phyloP scores from a whole-genome alignment of 2,888 invertebrate genomes.

The Hypercompe scribonia region DNA sequence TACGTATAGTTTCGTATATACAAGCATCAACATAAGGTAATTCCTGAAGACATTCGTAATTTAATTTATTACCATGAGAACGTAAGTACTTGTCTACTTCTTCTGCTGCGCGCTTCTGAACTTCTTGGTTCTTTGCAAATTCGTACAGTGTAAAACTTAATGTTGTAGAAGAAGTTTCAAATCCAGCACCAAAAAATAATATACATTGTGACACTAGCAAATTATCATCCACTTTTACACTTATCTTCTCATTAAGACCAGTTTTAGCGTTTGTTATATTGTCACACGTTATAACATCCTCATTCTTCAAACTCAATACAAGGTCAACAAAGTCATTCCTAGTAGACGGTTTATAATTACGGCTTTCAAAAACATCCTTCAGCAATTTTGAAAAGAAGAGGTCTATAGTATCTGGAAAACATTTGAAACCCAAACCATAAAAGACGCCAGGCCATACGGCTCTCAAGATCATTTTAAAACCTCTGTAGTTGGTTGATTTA shows the following conservation, averaged over 20 bases:
- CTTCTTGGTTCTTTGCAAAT: slow-evolving; percentile 59
- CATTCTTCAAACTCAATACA: slow-evolving; percentile 58
- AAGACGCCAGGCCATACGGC: slow-evolving; percentile 65
- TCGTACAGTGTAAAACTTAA: slow-evolving; percentile 62
- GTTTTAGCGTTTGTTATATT: slow-evolving; percentile 54
- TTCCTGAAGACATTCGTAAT: slow-evolving; percentile 63
- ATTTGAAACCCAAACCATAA: slow-evolving; percentile 56
- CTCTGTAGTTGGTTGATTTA: slow-evolving; percentile 45
- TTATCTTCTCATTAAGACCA: slow-evolving; percentile 46
- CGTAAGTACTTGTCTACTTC: slow-evolving; percentile 64
- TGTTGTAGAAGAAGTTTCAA: slow-evolving; percentile 66
- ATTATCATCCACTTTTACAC: slow-evolving; percentile 66
- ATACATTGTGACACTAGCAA: slow-evolving; percentile 82
- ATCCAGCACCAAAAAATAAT: slow-evolving; percentile 76
- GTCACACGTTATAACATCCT: slow-evolving; percentile 57
- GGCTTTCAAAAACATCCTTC: slow-evolving; percentile 54
- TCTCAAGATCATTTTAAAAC: slow-evolving; percentile 49
- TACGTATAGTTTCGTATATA: slow-evolving; percentile 63
- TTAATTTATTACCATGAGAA: slow-evolving; percentile 49
- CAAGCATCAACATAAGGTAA: slow-evolving; percentile 67
- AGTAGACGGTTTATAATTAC: slow-evolving; percentile 52
- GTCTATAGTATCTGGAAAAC: slow-evolving; percentile 52
- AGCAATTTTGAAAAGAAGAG: slow-evolving; percentile 60
- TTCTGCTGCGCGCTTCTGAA: slow-evolving; percentile 50
- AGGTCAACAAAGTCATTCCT: slow-evolving; percentile 69